Evolutionary conservation across 2,797 vertebrate species (phyloP), one percentile per base, ranked within the genome.

Genomic region (Scyliorhinus canicula): DNA sequence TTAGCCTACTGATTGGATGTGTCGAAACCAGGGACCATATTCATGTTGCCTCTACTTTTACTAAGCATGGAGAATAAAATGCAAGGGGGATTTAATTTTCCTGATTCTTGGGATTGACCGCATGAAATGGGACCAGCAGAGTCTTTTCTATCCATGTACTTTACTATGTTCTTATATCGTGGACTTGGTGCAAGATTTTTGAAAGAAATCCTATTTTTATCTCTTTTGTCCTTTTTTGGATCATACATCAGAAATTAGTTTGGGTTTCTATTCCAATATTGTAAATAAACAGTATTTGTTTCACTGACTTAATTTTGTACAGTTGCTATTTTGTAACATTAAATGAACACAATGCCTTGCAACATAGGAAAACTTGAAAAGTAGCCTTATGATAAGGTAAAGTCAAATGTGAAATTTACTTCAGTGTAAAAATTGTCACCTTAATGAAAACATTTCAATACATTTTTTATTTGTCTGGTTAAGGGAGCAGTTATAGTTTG

Each of bases 291-390:
- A 65, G 60, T n/a, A 88, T 91, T 91, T 91, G n/a, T 63, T 63
- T 91, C n/a, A 63, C 60, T 91, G n/a, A 91, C 24, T 88, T n/a
- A 52, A 85, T 85, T 55, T 86, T 57, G 31, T 63, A 65, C 44
- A 47, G 77, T 9, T 79, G 57, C 6, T 60, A 44, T 65, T 16
- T 40, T 44, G 57, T 40, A 5, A 40, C 63, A 63, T n/a, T 63
- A 44, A 91, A 44, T 63, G 60, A 8, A 24, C 14, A 88, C 8
- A 60, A 60, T 91, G n/a, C 21, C 24, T 16, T 26, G 21, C 44
- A 91, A 26, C 57, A 44, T 63, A 44, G 86, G 52, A 91, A 91
- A 91, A 44, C n/a, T 26, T 91, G 88, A 65, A 65, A 91, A 63
- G 57, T 21, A 40, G 52, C 52, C 52, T 57, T 88, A 12, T n/a